Evolutionary conservation across 2,113 vertebrate species (phyloP).

Genomic region (Petrocephalus zakoni): DNA sequence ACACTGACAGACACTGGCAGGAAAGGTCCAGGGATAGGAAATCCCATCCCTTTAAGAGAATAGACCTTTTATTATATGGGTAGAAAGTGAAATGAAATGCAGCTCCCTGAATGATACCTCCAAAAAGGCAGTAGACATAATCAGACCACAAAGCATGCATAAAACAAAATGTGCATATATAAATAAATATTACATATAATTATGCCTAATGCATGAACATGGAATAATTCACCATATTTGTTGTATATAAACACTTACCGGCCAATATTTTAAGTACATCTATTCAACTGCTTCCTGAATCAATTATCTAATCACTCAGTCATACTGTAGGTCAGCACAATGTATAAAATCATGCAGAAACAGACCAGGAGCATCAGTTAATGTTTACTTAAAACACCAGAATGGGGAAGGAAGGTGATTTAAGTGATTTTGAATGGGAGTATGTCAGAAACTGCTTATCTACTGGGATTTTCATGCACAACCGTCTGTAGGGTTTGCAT

Average conservation of each 20-base stretch:
- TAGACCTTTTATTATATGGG: neutral
- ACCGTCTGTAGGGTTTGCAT: neutral
- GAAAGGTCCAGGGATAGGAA: neutral
- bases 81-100: neutral
- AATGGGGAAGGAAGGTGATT: neutral
- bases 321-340: neutral
- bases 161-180: too few relatives aligned
- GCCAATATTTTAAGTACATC: neutral
- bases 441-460: neutral
- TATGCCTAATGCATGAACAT: neutral
- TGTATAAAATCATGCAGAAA: neutral
- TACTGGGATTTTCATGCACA: neutral
- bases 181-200: too few relatives aligned
- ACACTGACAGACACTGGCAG: neutral
- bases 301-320: neutral
- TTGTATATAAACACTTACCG: too few relatives aligned
- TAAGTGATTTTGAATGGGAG: neutral
- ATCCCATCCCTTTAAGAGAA: neutral
- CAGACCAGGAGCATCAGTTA: neutral
- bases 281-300: neutral
- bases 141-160: neutral
- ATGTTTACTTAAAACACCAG: neutral
- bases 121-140: neutral
- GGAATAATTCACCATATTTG: neutral
- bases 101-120: neutral